These are phyloP conservation scores for Mythimna lalbum DNA, from an alignment of 2,888 invertebrate species.

Conservation along the genomic window DNA sequence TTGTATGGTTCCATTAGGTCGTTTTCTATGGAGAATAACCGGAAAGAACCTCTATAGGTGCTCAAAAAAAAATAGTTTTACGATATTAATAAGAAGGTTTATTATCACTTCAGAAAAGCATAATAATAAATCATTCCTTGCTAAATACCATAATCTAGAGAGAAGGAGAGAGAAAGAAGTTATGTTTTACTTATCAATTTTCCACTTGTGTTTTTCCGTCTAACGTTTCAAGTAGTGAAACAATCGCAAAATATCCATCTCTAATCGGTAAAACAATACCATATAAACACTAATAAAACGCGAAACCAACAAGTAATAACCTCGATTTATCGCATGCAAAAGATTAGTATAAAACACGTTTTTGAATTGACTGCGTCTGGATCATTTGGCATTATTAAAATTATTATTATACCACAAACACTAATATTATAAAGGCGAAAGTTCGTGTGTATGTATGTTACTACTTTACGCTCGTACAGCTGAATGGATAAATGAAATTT, in stretches of 20 bases:
- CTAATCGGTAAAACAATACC: slow-evolving; percentile 13
- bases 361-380: too few species aligned
- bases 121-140: background rate
- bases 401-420: too few species aligned
- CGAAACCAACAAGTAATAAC: background rate
- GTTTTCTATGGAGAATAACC: too few species aligned
- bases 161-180: background rate
- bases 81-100: too few species aligned
- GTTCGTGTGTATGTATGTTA: too few species aligned
- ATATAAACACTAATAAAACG: slow-evolving; percentile 21
- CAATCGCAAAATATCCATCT: slow-evolving; percentile 11
- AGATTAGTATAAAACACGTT: background rate
- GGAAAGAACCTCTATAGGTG: too few species aligned
- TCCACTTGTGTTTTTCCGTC: background rate
- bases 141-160: background rate
- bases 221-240: background rate
- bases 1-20: too few species aligned
- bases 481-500: too few species aligned
- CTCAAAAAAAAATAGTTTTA: too few species aligned
- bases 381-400: too few species aligned
- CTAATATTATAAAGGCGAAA: too few species aligned
- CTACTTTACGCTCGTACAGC: too few species aligned
- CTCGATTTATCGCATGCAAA: background rate
- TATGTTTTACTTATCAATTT: background rate
- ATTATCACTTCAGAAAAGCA: background rate